Conservation (phyloP, 2,888 invertebrate species). For the Sericinus montela region DNA sequence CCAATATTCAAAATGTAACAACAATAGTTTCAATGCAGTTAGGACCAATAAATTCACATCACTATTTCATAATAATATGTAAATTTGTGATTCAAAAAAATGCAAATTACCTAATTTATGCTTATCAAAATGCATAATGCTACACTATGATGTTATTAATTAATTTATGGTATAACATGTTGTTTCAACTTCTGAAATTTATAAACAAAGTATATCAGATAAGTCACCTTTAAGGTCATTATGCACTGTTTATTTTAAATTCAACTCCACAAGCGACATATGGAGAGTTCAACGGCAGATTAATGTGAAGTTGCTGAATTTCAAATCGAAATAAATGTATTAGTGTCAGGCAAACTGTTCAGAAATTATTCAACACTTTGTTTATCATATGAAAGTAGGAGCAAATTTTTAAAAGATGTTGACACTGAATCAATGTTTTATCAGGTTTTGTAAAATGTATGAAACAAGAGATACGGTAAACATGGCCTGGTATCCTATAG, state of each 20-base stretch:
- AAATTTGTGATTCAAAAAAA: too few species aligned
- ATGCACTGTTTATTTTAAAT: slow-evolving; percentile 11
- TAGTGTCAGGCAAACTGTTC: slow-evolving; percentile 1
- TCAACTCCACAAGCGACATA: neutral
- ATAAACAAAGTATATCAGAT: slow-evolving; percentile 15
- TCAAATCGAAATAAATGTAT: slow-evolving; percentile 17
- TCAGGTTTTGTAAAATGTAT: neutral
- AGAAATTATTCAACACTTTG: slow-evolving; percentile 1
- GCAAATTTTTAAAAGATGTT: neutral
- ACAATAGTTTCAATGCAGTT: too few species aligned
- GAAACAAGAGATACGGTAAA: neutral
- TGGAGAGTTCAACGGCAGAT: slow-evolving; percentile 1
- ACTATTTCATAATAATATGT: too few species aligned
- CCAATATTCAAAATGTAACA: too few species aligned
- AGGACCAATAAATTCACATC: too few species aligned
- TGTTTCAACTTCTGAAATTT: slow-evolving; percentile 10
- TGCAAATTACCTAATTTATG: neutral
- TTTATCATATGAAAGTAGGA: neutral
- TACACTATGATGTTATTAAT: slow-evolving; percentile 7
- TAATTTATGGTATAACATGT: slow-evolving; percentile 11
- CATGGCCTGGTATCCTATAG: neutral
- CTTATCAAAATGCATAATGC: slow-evolving; percentile 8
- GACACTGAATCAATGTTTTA: neutral
- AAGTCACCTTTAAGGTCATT: slow-evolving; percentile 7
- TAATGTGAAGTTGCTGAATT: slow-evolving; percentile 8